These are phyloP conservation scores for Acleris emargana DNA, from an alignment of 2,888 invertebrate genomes.

Conservation along the genomic window DNA sequence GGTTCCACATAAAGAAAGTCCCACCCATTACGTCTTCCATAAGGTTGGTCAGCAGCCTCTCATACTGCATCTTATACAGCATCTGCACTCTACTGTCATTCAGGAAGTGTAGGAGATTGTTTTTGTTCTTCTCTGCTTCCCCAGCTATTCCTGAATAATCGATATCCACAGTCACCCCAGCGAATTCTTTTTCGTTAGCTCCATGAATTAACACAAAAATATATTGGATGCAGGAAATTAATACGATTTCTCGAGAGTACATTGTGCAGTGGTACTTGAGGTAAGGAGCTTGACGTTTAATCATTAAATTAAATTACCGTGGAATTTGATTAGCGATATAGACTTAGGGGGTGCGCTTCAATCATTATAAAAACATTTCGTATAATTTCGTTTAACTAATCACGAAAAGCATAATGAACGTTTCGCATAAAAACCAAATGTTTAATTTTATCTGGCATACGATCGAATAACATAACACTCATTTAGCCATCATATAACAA, in stretches of 20 bases:
- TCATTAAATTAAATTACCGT: slow-evolving; percentile 18
- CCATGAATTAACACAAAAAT: neutral
- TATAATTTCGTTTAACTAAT: too few relatives aligned
- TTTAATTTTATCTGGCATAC: too few relatives aligned
- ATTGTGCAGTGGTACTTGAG: neutral
- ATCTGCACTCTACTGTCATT: slow-evolving; percentile 57
- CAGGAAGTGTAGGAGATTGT: slow-evolving; percentile 63
- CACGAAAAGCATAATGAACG: too few relatives aligned
- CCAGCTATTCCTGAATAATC: slow-evolving; percentile 65
- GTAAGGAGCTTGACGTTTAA: neutral
- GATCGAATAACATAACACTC: too few relatives aligned
- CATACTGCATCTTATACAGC: slow-evolving; percentile 61
- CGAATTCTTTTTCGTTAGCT: neutral
- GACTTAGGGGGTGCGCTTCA: too few relatives aligned
- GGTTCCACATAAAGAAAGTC: neutral
- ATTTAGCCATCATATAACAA: too few relatives aligned
- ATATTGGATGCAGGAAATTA: neutral
- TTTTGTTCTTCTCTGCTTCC: slow-evolving; percentile 66
- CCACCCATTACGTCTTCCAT: slow-evolving; percentile 45
- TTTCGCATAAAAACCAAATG: too few relatives aligned
- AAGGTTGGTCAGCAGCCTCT: slow-evolving; percentile 58
- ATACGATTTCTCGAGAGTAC: neutral
- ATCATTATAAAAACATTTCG: too few relatives aligned
- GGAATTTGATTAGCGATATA: slow-evolving; percentile 1
- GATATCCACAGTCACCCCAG: slow-evolving; percentile 47